Percentiles rank a stretch among this genome's conserved stretches.
Evolutionary conservation across 2,888 invertebrate species (phyloP).

Genomic region (Autographa gamma): DNA sequence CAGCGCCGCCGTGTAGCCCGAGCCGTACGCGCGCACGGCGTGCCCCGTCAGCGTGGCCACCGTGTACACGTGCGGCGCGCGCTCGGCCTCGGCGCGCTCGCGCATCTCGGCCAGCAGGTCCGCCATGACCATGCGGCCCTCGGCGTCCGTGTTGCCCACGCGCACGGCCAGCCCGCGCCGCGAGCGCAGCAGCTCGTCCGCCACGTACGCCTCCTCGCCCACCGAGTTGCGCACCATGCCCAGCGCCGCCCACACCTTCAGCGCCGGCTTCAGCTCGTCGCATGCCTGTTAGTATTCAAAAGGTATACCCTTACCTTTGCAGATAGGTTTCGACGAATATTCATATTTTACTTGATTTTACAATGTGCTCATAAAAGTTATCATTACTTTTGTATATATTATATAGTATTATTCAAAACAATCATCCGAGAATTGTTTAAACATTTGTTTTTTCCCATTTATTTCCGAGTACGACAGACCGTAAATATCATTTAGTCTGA

Average conservation of each 20-base stretch:
- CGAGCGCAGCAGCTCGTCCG: slow-evolving; percentile 96
- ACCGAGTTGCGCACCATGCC: slow-evolving; percentile 97
- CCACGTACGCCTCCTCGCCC: slow-evolving; percentile 95
- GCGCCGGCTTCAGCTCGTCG: slow-evolving; percentile 90
- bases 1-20: slow-evolving; percentile 92
- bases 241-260: slow-evolving; percentile 95
- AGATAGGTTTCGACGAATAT: too few relatives aligned
- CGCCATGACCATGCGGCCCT: slow-evolving; percentile 97
- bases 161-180: slow-evolving; percentile 95
- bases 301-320: not conserved
- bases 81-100: slow-evolving; percentile 91
- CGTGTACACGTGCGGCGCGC: slow-evolving; percentile 95
- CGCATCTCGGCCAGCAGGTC: slow-evolving; percentile 92
- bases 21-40: slow-evolving; percentile 91
- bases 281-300: slow-evolving; percentile 81
- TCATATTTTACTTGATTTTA: not conserved
- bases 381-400: too few relatives aligned
- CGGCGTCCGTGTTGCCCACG: slow-evolving; percentile 98
- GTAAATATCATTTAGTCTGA: too few relatives aligned
- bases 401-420: too few relatives aligned
- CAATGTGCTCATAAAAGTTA: too few relatives aligned
- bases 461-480: too few relatives aligned
- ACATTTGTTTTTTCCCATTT: too few relatives aligned
- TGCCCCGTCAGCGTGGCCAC: slow-evolving; percentile 97
- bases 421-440: too few relatives aligned